Evolutionary conservation across 2,888 invertebrate genomes (phyloP).

Genomic region (Syritta pipiens): DNA sequence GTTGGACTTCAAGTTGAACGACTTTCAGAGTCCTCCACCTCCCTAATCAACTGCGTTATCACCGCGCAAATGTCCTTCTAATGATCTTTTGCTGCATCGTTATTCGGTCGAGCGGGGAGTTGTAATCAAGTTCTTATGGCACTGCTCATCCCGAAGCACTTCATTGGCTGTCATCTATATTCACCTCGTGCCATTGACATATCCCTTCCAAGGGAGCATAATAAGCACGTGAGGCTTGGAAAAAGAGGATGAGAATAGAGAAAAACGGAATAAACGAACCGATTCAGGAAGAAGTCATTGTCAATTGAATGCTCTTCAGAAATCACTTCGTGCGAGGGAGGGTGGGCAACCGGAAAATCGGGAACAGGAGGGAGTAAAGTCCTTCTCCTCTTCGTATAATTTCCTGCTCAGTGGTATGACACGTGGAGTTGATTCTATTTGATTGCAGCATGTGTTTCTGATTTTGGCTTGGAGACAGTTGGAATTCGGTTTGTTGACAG

Average conservation of each 20-base stretch:
- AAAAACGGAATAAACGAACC: conserved; percentile 9
- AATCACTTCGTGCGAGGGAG: neutral
- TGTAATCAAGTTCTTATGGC: neutral
- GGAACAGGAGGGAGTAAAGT: too few species aligned
- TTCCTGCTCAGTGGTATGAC: neutral
- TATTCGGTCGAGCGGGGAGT: neutral
- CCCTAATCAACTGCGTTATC: too few species aligned
- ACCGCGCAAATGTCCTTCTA: too few species aligned
- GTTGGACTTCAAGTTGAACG: too few species aligned
- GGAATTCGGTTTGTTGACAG: too few species aligned
- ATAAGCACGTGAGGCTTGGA: conserved; percentile 13
- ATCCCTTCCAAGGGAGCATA: neutral
- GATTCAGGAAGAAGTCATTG: conserved; percentile 16
- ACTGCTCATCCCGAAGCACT: neutral
- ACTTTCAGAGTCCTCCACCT: too few species aligned
- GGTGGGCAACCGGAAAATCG: neutral
- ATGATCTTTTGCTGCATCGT: too few species aligned
- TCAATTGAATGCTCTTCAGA: conserved; percentile 4
- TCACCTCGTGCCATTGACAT: conserved; percentile 12
- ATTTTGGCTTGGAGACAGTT: too few species aligned
- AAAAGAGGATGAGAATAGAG: too few species aligned
- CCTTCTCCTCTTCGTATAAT: neutral
- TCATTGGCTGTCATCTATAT: conserved; percentile 11
- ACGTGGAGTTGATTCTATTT: conserved; percentile 5
- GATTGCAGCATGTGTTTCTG: too few species aligned